Evolutionary conservation across 2,888 invertebrate species (phyloP), one percentile per base, ranked within the genome.

Genomic region (Thysanoteuthis rhombus): DNA sequence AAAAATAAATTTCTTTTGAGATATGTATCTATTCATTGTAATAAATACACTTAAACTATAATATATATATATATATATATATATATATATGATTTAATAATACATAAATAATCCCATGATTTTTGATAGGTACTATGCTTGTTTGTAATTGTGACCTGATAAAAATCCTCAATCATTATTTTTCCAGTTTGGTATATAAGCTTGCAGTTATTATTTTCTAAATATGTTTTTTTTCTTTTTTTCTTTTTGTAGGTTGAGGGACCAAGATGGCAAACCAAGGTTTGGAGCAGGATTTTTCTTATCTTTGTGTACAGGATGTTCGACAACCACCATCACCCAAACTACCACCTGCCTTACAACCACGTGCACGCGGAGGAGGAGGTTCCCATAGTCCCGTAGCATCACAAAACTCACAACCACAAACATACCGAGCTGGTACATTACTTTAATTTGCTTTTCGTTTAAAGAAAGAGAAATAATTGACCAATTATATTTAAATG

Each of bases 231-330:
- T 42, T 92, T 42, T 92, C 22, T 39, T 42, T 92, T 42, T 92
- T 36, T 39, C 45, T 6, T 92, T 45, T 45, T 92, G 28, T 45
- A 92, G 92, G 32, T 92, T 92, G 92, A 92, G 42, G 42, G 45
- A 45, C 36, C 39, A 75, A 42, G 4, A 94, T 94, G 94, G 93
- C 94, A 89, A 95, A 95, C 58, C 95, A 95, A 91, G 95, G 95
- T 40, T 39, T 95, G 16, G 95, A 95, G 52, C 94, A 95, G 39
- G 95, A 95, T 32, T 96, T 95, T 94, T 94, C 95, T 36, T 95
- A 95, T 75, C 94, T 95, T 94, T 94, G 93, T 28, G 94, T 95
- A 52, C 94, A 95, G 39, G 95, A 95, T 40, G 40, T 92, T 39
- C 39, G 91, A 45, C 40, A 42, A 40, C 91, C 42, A n/a, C 91